Percentiles rank a stretch among this genome's conserved stretches.
Conservation (phyloP, 2,113 vertebrate species). For the Emydura subglobosa region DNA sequence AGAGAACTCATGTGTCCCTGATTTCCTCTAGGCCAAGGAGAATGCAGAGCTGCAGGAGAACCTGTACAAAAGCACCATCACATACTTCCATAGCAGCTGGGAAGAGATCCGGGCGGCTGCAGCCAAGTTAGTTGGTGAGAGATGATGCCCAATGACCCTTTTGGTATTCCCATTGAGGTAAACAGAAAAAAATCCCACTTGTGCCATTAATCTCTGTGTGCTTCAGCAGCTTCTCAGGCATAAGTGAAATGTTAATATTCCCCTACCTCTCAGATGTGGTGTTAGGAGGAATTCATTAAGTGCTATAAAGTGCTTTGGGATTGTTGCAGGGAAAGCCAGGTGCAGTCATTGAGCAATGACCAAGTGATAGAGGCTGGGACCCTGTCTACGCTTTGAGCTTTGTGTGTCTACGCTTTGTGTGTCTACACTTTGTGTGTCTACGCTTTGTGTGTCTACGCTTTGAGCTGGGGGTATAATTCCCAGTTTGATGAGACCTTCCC, state of each 20-base stretch:
- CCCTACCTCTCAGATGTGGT: not conserved
- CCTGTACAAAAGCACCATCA: not conserved
- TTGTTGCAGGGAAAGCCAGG: not conserved
- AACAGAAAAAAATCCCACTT: not conserved
- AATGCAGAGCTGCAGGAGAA: not conserved
- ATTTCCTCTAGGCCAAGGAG: not conserved
- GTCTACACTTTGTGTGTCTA: no score
- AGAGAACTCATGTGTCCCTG: not conserved
- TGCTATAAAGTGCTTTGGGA: not conserved
- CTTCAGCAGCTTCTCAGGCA: not conserved
- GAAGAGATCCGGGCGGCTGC: not conserved
- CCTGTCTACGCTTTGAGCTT: no score
- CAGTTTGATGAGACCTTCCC: not conserved
- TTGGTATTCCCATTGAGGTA: not conserved
- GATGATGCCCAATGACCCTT: not conserved
- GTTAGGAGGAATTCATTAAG: not conserved
- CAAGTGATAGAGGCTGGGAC: not conserved
- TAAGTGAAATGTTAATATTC: not conserved
- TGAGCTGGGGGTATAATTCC: not conserved
- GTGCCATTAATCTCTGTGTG: not conserved
- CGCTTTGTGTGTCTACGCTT: not conserved
- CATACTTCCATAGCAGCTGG: not conserved
- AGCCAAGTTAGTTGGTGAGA: not conserved
- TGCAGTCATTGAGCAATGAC: not conserved
- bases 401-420: not conserved